phyloP scores from a whole-genome alignment of 2,113 vertebrate species.

The Gorsachius goisagi region DNA sequence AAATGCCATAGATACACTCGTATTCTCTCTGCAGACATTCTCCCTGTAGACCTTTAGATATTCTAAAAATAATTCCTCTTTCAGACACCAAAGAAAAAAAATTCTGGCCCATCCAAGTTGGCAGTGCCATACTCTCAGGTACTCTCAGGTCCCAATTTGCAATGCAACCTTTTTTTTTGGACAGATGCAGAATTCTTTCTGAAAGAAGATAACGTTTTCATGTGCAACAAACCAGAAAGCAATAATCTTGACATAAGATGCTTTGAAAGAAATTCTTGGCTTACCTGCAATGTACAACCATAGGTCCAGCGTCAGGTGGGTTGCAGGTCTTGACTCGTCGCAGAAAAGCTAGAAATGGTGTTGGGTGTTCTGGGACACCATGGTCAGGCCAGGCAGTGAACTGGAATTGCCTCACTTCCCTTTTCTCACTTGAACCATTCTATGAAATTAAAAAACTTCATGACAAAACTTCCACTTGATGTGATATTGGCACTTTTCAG shows the following conservation, averaged over 20 bases:
- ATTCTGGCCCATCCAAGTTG: not conserved
- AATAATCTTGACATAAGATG: not conserved
- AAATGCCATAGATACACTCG: not conserved
- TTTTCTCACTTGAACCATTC: slow-evolving; percentile 97
- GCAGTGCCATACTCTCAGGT: not conserved
- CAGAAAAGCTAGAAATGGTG: slow-evolving; percentile 95
- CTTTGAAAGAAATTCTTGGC: not conserved
- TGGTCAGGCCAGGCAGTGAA: slow-evolving; percentile 99
- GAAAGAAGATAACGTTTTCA: not conserved
- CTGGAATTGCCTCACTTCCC: slow-evolving; percentile 98
- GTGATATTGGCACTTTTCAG: not conserved
- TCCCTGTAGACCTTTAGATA: not conserved
- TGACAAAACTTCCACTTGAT: not conserved
- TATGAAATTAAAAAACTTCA: slow-evolving; percentile 50
- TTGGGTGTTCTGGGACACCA: slow-evolving; percentile 96
- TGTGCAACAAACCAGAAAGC: not conserved
- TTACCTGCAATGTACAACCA: slow-evolving; percentile 99
- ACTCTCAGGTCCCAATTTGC: not conserved
- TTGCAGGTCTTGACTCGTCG: slow-evolving; percentile 97
- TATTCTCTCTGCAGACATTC: not conserved
- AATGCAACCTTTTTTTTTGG: not conserved
- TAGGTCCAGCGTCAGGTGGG: slow-evolving; percentile 95
- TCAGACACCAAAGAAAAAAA: not conserved
- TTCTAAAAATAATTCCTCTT: not conserved
- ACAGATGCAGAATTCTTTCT: not conserved